A percentile compares a stretch with the other conserved stretches of the same genome.
phyloP scores from a whole-genome alignment of 2,888 invertebrate species.

The Chalcis sispes region DNA sequence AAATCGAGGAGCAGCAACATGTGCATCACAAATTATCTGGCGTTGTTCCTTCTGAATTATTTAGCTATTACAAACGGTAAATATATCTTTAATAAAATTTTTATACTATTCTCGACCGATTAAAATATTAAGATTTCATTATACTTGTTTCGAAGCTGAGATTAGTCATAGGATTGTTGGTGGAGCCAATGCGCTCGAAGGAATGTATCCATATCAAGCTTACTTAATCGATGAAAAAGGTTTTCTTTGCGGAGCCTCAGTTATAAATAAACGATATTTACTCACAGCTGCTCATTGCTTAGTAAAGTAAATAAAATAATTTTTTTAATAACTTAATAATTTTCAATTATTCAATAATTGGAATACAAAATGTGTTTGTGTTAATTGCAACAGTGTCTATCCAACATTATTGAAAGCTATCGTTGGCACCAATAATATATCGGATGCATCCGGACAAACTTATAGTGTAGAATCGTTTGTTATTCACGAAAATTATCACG shows the following conservation, averaged over 20 bases:
- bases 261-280: constrained; percentile 50
- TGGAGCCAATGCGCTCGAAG: constrained; percentile 24
- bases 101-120: too few relatives aligned
- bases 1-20: too few relatives aligned
- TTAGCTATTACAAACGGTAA: too few relatives aligned
- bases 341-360: too few relatives aligned
- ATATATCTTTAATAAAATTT: too few relatives aligned
- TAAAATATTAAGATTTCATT: too few relatives aligned
- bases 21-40: too few relatives aligned
- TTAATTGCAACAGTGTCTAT: constrained; percentile 64
- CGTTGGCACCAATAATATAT: constrained; percentile 68
- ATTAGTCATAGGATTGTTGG: constrained; percentile 19
- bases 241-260: constrained; percentile 57
- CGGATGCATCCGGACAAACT: constrained; percentile 63
- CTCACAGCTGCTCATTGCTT: constrained; percentile 60
- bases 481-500: constrained; percentile 26
- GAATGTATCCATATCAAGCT: constrained; percentile 56
- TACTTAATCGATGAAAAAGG: constrained; percentile 36
- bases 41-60: too few relatives aligned
- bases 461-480: constrained; percentile 21
- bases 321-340: too few relatives aligned
- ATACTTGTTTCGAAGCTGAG: too few relatives aligned
- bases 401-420: constrained; percentile 65
- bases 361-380: too few relatives aligned
- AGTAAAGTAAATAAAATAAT: constrained; percentile 49